Percentiles rank a stretch among this genome's conserved stretches.
Evolutionary conservation across 2,113 vertebrate species (phyloP).

Genomic region (Oreochromis aureus): DNA sequence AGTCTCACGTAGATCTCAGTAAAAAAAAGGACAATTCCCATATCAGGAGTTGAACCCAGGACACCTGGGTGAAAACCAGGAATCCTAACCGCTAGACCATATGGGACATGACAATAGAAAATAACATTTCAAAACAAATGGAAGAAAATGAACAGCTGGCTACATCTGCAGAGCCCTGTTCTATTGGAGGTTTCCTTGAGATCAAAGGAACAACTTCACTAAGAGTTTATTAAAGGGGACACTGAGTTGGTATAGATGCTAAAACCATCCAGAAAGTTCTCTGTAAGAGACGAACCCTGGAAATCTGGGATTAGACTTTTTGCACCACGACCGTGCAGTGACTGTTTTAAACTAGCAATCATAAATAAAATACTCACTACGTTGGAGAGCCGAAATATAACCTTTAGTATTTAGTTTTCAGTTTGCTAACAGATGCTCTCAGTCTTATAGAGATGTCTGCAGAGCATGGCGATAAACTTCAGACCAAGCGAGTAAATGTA

Average conservation of each 20-base stretch:
- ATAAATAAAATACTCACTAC: neutral
- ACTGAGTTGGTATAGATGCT: neutral
- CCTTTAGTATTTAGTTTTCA: neutral
- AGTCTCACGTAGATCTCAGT: neutral
- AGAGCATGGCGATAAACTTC: neutral
- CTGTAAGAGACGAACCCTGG: neutral
- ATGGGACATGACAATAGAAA: neutral
- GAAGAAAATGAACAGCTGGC: neutral
- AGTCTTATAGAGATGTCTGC: neutral
- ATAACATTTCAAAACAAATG: neutral
- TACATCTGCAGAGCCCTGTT: neutral
- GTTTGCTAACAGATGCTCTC: neutral
- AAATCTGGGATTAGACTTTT: neutral
- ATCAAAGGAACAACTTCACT: neutral
- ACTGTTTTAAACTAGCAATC: neutral
- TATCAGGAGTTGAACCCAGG: rapidly evolving
- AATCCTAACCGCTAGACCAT: too few species aligned
- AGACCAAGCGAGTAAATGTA: neutral
- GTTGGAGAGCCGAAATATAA: neutral
- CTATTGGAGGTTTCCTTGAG: neutral
- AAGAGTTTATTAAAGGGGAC: neutral
- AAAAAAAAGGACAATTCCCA: neutral
- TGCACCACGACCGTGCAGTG: neutral
- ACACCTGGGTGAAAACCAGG: neutral
- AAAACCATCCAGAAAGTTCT: neutral